phyloP scores from a whole-genome alignment of 2,113 vertebrate genomes.

The Pedetes capensis region DNA sequence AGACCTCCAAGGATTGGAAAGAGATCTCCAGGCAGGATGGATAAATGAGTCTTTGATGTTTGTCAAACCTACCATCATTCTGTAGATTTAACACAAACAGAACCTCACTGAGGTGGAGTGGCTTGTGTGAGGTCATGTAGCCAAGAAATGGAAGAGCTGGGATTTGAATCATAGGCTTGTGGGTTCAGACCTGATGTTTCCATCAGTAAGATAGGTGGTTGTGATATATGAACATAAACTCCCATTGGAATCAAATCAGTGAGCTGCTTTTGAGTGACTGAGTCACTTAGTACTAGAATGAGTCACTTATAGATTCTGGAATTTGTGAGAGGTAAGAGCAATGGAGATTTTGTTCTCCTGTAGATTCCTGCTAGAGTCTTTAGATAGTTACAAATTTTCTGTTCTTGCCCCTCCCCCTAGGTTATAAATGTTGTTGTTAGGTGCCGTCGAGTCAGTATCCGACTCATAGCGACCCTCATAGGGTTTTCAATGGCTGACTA shows the following conservation, averaged over 20 bases:
- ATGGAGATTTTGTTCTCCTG: neutral
- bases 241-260: neutral
- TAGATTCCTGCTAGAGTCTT: neutral
- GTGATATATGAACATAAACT: neutral
- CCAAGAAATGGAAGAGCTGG: neutral
- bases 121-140: neutral
- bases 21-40: neutral
- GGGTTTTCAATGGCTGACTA: too few species aligned
- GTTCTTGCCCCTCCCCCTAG: neutral
- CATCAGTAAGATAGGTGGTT: neutral
- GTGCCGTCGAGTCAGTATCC: too few species aligned
- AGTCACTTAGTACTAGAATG: neutral
- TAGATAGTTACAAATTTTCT: neutral
- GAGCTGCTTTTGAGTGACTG: neutral
- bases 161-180: neutral
- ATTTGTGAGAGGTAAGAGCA: neutral
- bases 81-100: neutral
- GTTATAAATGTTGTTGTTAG: too few species aligned
- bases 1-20: neutral
- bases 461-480: too few species aligned
- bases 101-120: neutral
- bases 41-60: constrained; percentile 38
- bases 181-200: neutral
- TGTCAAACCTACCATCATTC: neutral
- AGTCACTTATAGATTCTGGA: neutral